A percentile compares a stretch with the other conserved stretches of the same genome.
phyloP scores from a whole-genome alignment of 1,140 invertebrate species.

The Drosophila bocki region DNA sequence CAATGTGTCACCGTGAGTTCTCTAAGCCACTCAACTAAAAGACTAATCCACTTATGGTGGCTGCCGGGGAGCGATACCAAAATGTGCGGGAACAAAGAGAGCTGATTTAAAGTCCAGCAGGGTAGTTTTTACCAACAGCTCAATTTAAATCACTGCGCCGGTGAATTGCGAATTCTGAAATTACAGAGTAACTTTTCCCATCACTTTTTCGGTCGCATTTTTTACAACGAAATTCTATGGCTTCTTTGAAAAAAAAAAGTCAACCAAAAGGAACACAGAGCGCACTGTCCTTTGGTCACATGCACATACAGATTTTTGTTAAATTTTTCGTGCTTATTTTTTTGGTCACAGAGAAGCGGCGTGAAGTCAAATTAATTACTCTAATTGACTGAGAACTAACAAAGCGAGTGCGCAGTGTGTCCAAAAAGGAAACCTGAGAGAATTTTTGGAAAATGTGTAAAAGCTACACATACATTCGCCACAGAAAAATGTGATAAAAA shows the following conservation, averaged over 20 bases:
- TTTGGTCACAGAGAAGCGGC: constrained; percentile 29
- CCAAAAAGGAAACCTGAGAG: constrained; percentile 14
- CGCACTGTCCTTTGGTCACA: constrained; percentile 5
- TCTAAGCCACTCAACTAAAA: constrained; percentile 50
- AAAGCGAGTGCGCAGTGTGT: constrained; percentile 38
- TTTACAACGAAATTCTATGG: constrained; percentile 1
- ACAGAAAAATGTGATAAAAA: constrained; percentile 7
- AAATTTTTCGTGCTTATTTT: constrained; percentile 5
- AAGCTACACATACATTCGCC: not conserved
- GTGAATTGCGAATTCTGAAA: constrained; percentile 1
- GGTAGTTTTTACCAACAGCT: constrained; percentile 2
- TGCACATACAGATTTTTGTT: constrained; percentile 8
- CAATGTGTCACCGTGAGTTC: constrained; percentile 23
- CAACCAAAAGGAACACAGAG: not conserved
- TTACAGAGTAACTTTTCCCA: constrained; percentile 18
- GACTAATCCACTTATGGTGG: constrained; percentile 65
- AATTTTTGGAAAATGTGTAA: not conserved
- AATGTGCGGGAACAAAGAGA: not conserved
- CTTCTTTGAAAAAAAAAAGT: not conserved
- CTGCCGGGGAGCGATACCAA: constrained; percentile 10
- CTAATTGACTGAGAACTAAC: constrained; percentile 69
- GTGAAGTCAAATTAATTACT: constrained; percentile 66
- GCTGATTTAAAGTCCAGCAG: constrained; percentile 4
- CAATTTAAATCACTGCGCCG: constrained; percentile 1
- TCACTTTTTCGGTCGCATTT: constrained; percentile 11